Conservation (phyloP, 2,888 invertebrate species). For the Macaria notata region DNA sequence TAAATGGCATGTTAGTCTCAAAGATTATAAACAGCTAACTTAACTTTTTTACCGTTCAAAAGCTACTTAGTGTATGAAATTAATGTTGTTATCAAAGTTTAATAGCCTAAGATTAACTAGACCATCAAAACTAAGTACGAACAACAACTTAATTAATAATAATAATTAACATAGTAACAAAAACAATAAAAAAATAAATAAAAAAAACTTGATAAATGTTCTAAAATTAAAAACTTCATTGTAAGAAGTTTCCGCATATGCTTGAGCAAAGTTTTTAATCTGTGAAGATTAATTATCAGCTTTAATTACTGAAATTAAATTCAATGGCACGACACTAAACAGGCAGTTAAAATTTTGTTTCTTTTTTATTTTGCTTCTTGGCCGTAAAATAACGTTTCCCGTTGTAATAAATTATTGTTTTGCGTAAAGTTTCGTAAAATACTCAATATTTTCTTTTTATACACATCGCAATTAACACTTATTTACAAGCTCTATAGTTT, state of each 20-base stretch:
- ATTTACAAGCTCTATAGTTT: too few species aligned
- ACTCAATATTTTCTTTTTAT: too few species aligned
- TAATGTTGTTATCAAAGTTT: not conserved
- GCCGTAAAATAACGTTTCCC: slow-evolving; percentile 5
- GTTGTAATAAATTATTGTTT: not conserved
- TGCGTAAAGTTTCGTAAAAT: too few species aligned
- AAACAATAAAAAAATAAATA: not conserved
- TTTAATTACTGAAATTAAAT: slow-evolving; percentile 19
- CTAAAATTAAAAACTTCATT: slow-evolving; percentile 11
- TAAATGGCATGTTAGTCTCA: too few species aligned
- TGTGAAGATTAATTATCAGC: slow-evolving; percentile 11
- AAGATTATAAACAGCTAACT: too few species aligned
- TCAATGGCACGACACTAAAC: slow-evolving; percentile 14
- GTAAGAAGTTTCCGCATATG: slow-evolving; percentile 16
- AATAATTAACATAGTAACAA: too few species aligned
- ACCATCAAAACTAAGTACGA: not conserved
- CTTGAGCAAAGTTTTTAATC: not conserved
- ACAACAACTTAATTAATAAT: not conserved
- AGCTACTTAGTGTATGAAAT: too few species aligned
- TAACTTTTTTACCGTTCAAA: too few species aligned
- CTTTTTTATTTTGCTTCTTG: slow-evolving; percentile 5
- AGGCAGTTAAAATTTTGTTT: slow-evolving; percentile 8
- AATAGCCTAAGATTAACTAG: not conserved
- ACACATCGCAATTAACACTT: too few species aligned
- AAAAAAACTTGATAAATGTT: slow-evolving; percentile 10